These are phyloP conservation scores for Mirounga angustirostris DNA, from an alignment of 2,113 vertebrate genomes.

Conservation along the genomic window DNA sequence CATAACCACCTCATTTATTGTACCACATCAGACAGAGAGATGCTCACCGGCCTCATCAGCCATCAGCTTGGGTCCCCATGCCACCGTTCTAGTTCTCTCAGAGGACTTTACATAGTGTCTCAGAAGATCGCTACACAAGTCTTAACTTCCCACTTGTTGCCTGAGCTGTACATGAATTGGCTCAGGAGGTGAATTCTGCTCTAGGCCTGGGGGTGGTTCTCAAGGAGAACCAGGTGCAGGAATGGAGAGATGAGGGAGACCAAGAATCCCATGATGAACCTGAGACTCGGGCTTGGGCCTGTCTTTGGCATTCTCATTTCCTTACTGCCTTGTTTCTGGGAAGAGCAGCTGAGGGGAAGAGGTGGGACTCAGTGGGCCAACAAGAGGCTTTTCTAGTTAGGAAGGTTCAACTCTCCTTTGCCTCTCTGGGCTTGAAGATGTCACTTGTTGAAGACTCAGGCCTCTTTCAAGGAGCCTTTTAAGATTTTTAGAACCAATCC, in stretches of 20 bases:
- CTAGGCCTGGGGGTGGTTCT: neutral
- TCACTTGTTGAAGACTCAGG: neutral
- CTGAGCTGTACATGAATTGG: neutral
- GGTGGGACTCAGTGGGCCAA: neutral
- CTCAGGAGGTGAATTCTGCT: neutral
- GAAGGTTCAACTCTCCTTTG: neutral
- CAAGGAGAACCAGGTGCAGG: neutral
- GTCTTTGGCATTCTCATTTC: neutral
- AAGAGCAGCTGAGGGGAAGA: neutral
- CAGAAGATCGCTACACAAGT: neutral
- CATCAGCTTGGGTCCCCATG: neutral
- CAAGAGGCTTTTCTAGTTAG: neutral
- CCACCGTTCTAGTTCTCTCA: neutral
- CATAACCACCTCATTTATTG: neutral
- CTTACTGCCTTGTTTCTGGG: neutral
- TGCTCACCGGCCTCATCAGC: neutral
- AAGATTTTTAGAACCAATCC: neutral
- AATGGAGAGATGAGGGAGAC: neutral
- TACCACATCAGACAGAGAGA: neutral
- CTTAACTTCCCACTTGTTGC: neutral
- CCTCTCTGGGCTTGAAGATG: conserved; percentile 3
- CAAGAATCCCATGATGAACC: neutral
- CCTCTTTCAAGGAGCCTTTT: conserved; percentile 6
- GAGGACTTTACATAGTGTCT: neutral
- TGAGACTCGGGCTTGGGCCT: neutral